Base-by-base conservation (phyloP, 2,888 invertebrate genomes). In the Molorchus minor region DNA sequence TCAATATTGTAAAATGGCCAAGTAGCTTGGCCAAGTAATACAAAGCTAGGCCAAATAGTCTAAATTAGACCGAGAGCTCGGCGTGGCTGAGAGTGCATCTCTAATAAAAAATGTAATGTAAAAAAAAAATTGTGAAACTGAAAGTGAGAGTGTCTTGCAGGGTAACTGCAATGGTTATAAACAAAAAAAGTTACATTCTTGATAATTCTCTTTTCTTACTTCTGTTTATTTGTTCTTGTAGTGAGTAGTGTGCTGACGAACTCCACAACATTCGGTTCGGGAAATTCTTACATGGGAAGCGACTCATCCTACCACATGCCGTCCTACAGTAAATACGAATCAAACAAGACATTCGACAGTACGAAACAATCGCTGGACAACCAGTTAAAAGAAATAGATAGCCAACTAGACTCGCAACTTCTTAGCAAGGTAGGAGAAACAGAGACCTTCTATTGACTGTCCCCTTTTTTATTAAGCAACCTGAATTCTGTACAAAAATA, bases 371-470 rank as follows among this genome's bases (percentile, higher is more conserved):
- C 90, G 30, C 83, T 92, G 71, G 92, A 92, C 79, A 89, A 89
- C 80, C 91, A 92, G 80, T 83, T 92, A 70, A 92, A 92, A 78
- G 91, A 91, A 80, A 85, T 92, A 71, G 92, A 92, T 82, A 91
- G 90, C 64, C 91, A 92, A 67, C 84, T 90, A 73, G 87, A 88
- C 79, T 86, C 87, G 57, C 87, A 88, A 79, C 87, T 90, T 76
- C 86, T 89, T 80, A 89, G 81, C 73, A 82, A 82, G 81, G 82
- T 82, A 81, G 79, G 82, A 71, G 79, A 80, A 71, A 79, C 78
- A 64, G 81, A 81, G 74, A 81, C 80, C 40, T 81, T 81, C 75
- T 80, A 80, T 77, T 80, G 77, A 77, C 73, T 76, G 75, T 68
- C 60, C 16, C n/a, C n/a, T n/a, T n/a, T 40, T 47, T 46, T 25